phyloP scores from a whole-genome alignment of 2,113 vertebrate species.

The Eulacestoma nigropectus region DNA sequence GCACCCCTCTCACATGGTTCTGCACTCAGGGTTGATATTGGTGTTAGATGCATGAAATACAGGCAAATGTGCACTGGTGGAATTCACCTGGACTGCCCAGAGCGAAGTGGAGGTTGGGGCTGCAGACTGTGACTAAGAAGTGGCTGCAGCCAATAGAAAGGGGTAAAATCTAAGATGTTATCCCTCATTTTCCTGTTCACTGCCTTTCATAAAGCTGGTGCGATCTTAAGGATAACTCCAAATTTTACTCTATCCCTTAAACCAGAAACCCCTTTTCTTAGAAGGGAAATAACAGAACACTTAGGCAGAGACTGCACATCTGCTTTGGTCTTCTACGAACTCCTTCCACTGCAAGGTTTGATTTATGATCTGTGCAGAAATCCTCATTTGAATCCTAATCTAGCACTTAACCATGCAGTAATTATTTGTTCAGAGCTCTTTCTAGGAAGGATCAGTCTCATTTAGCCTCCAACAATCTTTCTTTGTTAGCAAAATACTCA shows the following conservation, averaged over 20 bases:
- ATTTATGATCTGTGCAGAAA: constrained; percentile 27
- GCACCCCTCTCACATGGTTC: neutral
- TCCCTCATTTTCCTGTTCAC: neutral
- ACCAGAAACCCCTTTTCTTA: neutral
- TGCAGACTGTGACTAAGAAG: neutral
- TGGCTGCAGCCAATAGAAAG: neutral
- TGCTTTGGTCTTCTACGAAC: neutral
- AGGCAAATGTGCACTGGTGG: neutral
- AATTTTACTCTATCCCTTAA: neutral
- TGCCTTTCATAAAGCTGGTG: neutral
- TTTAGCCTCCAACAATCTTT: constrained; percentile 30
- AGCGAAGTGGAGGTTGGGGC: neutral
- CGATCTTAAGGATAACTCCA: neutral
- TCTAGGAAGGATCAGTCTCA: constrained; percentile 46
- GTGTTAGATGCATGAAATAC: neutral
- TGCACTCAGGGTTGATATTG: neutral
- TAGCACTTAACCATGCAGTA: neutral
- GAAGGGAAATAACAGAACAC: neutral
- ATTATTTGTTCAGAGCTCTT: neutral
- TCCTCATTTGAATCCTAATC: neutral
- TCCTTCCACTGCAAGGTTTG: neutral
- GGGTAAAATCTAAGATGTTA: neutral
- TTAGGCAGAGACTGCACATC: neutral
- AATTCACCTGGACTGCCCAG: neutral
- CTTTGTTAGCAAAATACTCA: constrained; percentile 34